Base-by-base conservation (phyloP, 2,797 vertebrate species). In the Eleutherodactylus coqui region DNA sequence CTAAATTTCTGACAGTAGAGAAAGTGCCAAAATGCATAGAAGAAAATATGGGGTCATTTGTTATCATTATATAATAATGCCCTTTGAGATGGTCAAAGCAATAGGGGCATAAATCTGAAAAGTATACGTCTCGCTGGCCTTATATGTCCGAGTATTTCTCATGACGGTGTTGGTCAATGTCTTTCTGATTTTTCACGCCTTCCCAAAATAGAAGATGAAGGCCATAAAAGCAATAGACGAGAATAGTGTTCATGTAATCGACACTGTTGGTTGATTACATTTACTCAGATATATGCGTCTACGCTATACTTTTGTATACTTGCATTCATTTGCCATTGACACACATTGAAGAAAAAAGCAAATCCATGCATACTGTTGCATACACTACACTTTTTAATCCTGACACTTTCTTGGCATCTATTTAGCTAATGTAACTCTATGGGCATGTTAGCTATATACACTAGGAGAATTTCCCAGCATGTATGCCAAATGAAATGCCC, bases 1-100 rank as follows among this genome's bases (percentile, higher is more conserved):
- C 4, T 86, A 75, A 41, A 49, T 60, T 70, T 53, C 27, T 58
- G n/a, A 81, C 17, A 41, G 29, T 13, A 86, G 41, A 73, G 17
- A 47, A 49, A 83, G 16, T 34, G 3, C 45, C 34, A 70, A 24
- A 29, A 32, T 24, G 16, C 60, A 27, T 70, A 38, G 29, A 49
- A 49, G 7, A 60, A 70, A 81, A 64, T n/a, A 72, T 41, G 38
- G 9, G 27, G 58, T 4, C 1, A n/a, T n/a, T n/a, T 43, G 21
- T 19, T 72, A 43, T 27, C 24, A 34, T 38, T 72, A 16, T n/a
- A n/a, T 14, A 43, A 62, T 29, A 43, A 43, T 72, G 4, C 11
- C 36, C 1, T 41, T 43, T n/a, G 69, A 72, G 21, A 43, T 43
- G 21, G 3, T 43, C 38, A 72, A n/a, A 72, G 5, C 36, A 72